A percentile compares a stretch with the other conserved stretches of the same genome.
Conservation (phyloP, 2,888 invertebrate genomes). For the Ectemnius continuus region DNA sequence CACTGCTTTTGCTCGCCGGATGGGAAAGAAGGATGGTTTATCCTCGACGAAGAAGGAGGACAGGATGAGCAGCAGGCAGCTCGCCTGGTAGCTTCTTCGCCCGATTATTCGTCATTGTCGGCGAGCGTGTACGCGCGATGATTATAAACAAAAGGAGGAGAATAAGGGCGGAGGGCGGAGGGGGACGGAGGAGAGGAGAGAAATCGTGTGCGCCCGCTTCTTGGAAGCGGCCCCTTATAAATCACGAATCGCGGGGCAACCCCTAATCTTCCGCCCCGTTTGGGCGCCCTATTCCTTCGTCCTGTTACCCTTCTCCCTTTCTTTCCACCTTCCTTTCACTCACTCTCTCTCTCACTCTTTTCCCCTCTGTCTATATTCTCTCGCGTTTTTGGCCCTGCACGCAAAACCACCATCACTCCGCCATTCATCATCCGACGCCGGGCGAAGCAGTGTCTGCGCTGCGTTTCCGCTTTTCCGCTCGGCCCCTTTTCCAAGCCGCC, state of each 20-base stretch:
- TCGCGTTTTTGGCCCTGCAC: constrained; percentile 69
- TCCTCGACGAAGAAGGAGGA: constrained; percentile 4
- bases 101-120: constrained; percentile 44
- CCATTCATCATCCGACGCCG: constrained; percentile 75
- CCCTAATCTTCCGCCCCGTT: constrained; percentile 58
- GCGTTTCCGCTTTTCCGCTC: constrained; percentile 55
- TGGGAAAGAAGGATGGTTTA: constrained; percentile 11
- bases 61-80: constrained; percentile 25
- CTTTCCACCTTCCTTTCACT: constrained; percentile 50
- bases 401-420: constrained; percentile 76
- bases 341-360: constrained; percentile 40
- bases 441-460: constrained; percentile 58
- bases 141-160: constrained; percentile 52
- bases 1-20: not conserved
- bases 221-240: constrained; percentile 76
- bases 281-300: constrained; percentile 29
- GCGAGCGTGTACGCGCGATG: constrained; percentile 21
- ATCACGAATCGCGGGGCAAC: constrained; percentile 79
- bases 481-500: constrained; percentile 38
- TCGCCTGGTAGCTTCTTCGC: too few species aligned
- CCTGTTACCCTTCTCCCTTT: constrained; percentile 33
- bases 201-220: constrained; percentile 29
- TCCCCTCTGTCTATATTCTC: constrained; percentile 37
- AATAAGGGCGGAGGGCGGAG: constrained; percentile 10
- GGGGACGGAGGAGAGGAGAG: constrained; percentile 25